Evolutionary conservation across 2,888 invertebrate genomes (phyloP).

Genomic region (Junonia oenone): DNA sequence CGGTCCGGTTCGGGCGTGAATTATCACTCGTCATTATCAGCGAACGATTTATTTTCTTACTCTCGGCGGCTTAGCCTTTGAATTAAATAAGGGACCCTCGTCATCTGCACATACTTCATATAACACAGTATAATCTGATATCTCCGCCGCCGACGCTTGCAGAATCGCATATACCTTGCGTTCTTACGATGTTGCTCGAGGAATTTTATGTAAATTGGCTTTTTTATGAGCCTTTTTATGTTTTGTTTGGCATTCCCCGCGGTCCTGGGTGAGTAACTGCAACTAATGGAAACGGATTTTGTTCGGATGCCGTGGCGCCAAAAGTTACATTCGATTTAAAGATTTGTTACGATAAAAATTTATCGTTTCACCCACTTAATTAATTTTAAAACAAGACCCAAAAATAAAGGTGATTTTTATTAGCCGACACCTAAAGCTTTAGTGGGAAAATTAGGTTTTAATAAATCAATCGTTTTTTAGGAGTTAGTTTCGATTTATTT

Average conservation of each 20-base stretch:
- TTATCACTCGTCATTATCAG: constrained; percentile 62
- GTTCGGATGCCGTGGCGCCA: constrained; percentile 24
- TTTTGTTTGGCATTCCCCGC: constrained; percentile 40
- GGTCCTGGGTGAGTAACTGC: constrained; percentile 23
- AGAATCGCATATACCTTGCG: constrained; percentile 29
- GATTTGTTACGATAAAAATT: constrained; percentile 7
- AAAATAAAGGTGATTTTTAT: not conserved
- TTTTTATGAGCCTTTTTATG: constrained; percentile 39
- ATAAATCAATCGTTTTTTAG: not conserved
- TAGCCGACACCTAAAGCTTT: not conserved
- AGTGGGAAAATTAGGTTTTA: not conserved
- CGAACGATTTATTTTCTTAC: constrained; percentile 49
- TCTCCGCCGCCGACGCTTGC: constrained; percentile 33
- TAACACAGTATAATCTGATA: constrained; percentile 38
- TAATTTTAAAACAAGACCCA: constrained; percentile 6
- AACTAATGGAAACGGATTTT: constrained; percentile 28
- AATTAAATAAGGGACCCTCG: constrained; percentile 61
- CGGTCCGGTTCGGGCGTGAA: constrained; percentile 41
- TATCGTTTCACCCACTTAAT: constrained; percentile 8
- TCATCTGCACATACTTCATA: constrained; percentile 57
- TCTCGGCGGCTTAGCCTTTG: constrained; percentile 58
- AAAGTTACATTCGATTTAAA: constrained; percentile 3
- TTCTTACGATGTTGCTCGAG: constrained; percentile 38
- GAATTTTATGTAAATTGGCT: constrained; percentile 66
- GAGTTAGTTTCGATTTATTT: not conserved